Evolutionary conservation across 2,797 vertebrate species (phyloP), one percentile per base, ranked within the genome.

Genomic region (Paedocypris micromegethes): DNA sequence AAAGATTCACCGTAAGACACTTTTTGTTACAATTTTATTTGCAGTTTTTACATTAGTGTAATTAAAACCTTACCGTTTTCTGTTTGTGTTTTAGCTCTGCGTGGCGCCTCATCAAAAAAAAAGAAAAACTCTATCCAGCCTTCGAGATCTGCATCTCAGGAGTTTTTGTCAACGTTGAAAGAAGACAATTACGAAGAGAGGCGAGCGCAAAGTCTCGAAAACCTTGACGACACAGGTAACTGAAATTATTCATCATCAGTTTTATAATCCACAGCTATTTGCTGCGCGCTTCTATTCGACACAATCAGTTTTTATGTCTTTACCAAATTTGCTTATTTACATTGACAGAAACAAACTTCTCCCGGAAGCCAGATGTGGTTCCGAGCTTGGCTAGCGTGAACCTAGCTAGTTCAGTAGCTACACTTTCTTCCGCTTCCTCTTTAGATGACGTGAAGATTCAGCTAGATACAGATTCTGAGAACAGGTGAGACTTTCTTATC

Each of bases 141-240:
- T 0, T 69, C 80, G 3, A 94, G 93, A 79, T 93, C 93, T 0
- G 82, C 87, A 3, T 98, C 95, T 3, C 95, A 97, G 83, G 95
- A 98, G 85, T 72, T 93, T 2, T 84, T 96, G 58, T 90, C 87
- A 58, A 80, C 85, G 0, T 64, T 79, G 6, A 91, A 72, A 72
- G 92, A 90, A 57, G 91, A 95, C 41, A 89, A 82, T 83, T 86
- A 80, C 53, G 89, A 91, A 5, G 92, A 91, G 70, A 93, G 89
- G 72, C 88, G 69, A 81, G 88, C 93, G 3, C 93, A 92, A 38
- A 98, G 95, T 80, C 88, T 89, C 61, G 91, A 91, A 79, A 92
- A 94, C 82, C 90, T 98, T 64, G 92, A 96, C 76, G 92, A 91
- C 73, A 86, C 90, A 84, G 91, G 94, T 96, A 88, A 23, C 23